Percentiles rank a stretch among this genome's conserved stretches.
These are phyloP conservation scores for Paradoxurus hermaphroditus DNA, from an alignment of 2,113 vertebrate genomes.

Conservation along the genomic window DNA sequence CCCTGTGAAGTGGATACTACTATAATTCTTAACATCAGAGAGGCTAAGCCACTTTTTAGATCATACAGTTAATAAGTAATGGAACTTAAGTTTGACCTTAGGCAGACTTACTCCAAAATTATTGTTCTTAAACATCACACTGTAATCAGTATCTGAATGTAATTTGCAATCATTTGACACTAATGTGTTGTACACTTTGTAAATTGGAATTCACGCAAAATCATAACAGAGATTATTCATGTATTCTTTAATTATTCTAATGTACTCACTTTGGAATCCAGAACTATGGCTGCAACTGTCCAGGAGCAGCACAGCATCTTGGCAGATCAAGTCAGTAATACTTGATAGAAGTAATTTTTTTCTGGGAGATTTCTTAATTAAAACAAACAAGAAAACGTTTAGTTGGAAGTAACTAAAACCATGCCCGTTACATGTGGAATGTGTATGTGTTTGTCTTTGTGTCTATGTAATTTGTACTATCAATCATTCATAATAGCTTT, in stretches of 20 bases:
- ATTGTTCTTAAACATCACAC: neutral
- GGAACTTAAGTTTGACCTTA: neutral
- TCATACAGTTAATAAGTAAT: neutral
- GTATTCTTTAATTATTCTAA: slow-evolving; percentile 14
- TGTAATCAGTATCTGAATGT: neutral
- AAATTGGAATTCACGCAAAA: slow-evolving; percentile 32
- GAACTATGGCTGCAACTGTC: neutral
- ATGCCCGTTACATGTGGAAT: neutral
- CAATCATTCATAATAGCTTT: neutral
- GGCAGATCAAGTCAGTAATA: neutral
- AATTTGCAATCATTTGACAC: slow-evolving; percentile 26
- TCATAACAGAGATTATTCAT: neutral
- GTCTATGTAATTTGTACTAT: neutral
- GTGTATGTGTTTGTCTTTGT: neutral
- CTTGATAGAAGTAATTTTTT: neutral
- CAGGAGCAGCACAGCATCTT: neutral
- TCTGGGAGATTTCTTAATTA: neutral
- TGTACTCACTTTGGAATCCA: slow-evolving; percentile 3
- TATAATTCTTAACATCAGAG: neutral
- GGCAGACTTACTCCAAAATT: neutral
- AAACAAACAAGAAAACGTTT: neutral
- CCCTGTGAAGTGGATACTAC: neutral
- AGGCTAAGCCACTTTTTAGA: neutral
- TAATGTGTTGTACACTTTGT: slow-evolving; percentile 2
- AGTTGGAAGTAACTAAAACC: neutral